Base-by-base conservation (phyloP, 2,888 invertebrate species). In the Amphipyra berbera region DNA sequence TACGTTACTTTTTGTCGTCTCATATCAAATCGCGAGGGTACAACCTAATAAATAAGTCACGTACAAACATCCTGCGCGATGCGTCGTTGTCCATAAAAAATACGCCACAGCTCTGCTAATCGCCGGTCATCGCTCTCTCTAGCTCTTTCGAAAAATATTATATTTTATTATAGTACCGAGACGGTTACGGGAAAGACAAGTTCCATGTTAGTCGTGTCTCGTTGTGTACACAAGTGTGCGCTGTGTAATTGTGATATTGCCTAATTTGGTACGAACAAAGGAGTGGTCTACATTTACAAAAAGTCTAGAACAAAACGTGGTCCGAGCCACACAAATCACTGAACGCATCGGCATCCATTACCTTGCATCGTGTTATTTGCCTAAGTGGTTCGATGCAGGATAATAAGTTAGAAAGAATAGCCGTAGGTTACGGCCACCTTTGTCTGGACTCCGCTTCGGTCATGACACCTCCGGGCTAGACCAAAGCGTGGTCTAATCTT, bases 81-180 rank as follows among this genome's bases (percentile, higher is more conserved):
- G 73, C 69, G 81, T 80, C 76, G 83, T 72, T 81, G 74, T 75
- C 82, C 85, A 88, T 88, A 83, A 81, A 89, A 90, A 92, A 91
- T 90, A 84, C 82, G 78, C 83, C 81, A 83, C 85, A 68, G 84
- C 90, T 93, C 85, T 68, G 84, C 90, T 93, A 90, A 93, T 92
- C 92, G 89, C 56, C 87, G 92, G 93, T 92, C 93, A 91, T 89
- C 89, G 92, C 90, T 84, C 92, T 88, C 83, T 86, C 86, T 82
- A 85, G 82, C 82, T 85, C 84, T 88, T 88, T 88, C 78, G 77
- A 80, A 85, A 86, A 86, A 85, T 81, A 82, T 79, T 67, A 81
- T 82, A 82, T 79, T 81, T 81, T 82, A 83, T 78, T 82, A 79
- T 76, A 75, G 66, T 72, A 74, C 21, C 71, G 72, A 78, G 79